Conservation (phyloP, 2,113 vertebrate species). For the Nesogale talazaci region DNA sequence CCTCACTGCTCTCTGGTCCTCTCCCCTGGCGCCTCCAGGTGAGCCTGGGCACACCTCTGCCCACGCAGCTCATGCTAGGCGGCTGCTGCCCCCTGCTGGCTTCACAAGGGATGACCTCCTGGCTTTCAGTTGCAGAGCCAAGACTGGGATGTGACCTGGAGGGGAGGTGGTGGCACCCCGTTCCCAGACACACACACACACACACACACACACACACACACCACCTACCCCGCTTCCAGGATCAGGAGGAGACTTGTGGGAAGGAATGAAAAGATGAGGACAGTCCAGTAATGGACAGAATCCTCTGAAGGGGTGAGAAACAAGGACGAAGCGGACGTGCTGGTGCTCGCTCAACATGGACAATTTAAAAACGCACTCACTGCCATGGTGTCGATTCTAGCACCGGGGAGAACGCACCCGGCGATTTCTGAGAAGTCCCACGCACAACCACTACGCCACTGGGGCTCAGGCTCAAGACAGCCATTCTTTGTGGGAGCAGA, state of each 20-base stretch:
- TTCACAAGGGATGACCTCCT: background rate
- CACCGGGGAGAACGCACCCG: too few species aligned
- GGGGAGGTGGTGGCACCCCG: background rate
- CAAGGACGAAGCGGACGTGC: background rate
- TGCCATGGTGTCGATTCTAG: too few species aligned
- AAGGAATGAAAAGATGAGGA: background rate
- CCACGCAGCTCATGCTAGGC: background rate
- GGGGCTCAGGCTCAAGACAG: too few species aligned
- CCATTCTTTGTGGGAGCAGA: too few species aligned
- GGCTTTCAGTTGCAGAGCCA: background rate
- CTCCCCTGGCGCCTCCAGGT: background rate
- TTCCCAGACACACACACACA: background rate
- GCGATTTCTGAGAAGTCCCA: too few species aligned
- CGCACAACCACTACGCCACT: too few species aligned
- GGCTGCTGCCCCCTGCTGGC: slow-evolving; percentile 78
- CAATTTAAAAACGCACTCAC: background rate
- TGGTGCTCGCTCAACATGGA: background rate
- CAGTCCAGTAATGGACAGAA: background rate
- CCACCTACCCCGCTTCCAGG: background rate
- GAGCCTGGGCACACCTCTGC: background rate
- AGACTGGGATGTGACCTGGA: too few species aligned
- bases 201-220: background rate
- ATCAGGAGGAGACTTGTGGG: background rate
- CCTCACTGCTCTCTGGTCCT: background rate
- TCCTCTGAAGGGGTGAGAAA: slow-evolving; percentile 8